Base-by-base conservation (phyloP, 1,140 invertebrate genomes). In the Drosophila tsacasi region DNA sequence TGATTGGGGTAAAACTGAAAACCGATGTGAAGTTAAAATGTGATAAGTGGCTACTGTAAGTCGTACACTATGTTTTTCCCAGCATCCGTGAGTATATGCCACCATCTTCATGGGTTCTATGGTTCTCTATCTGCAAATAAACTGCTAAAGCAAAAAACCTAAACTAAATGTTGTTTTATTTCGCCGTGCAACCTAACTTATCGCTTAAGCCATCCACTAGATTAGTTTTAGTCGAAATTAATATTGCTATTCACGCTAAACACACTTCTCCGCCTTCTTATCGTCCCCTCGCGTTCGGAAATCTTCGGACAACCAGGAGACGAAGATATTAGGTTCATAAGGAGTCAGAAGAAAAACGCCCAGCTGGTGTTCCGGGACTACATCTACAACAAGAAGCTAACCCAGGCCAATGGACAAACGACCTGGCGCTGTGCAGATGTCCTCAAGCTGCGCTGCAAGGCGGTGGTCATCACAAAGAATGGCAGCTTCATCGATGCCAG, bases 321-420 rank as follows among this genome's bases (percentile, higher is more conserved):
- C 23, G 55, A 62, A 23, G 52, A 57, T 35, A 90, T 90, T 47
- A 68, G 68, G 37, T 92, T 90, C 55, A 92, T 92, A 42, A 83
- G 91, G 44, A 92, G 91, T 71, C 91, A 92, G 32, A 92, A 92
- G 73, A 92, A 90, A 58, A 92, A 92, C 55, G 84, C 91, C 30
- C 91, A 92, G 46, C 61, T 92, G 46, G 91, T 92, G 17, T 91
- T 67, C 71, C 73, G 79, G 35, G 69, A 89, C 40, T 92, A 77
- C 47, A 92, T 92, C 12, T 92, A 92, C 71, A 92, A 92, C 67
- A 92, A 92, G 63, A 92, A 92, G 63, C 67, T 92, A 8, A 92
- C 91, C 0, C 91, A 92, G 32, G 87, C 84, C 17, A 92, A 92
- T 58, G 91, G 91, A 17, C 91, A 92, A 32, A 92, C 91, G 5